Base-by-base conservation (phyloP, 2,888 invertebrate genomes). In the Synergus japonicus region DNA sequence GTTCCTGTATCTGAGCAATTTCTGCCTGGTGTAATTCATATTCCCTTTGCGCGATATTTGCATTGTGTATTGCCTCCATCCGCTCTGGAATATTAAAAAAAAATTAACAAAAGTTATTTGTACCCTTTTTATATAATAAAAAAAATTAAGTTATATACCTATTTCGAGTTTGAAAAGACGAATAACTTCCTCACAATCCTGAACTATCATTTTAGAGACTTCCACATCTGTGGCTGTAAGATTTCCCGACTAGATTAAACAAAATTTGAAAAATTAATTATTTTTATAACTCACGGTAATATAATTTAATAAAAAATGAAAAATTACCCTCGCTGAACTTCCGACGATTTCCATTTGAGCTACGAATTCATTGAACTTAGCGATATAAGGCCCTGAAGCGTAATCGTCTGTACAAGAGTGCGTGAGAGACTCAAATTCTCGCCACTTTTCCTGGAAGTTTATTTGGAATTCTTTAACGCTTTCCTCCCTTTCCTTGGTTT, bases 11-110 rank as follows among this genome's bases (percentile, higher is more conserved):
- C 76, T 79, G 43, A 13, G 81, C 58, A 12, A 81, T 80, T 83
- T 87, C 81, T 18, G 83, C 94, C 85, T 93, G 93, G 84, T 93
- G 93, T 0, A 94, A 93, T 87, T 94, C 95, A 83, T 93, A 91
- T 10, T 94, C 93, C 64, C 92, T 92, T 43, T 85, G 79, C 9
- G 85, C 85, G 65, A 88, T 83, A 84, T 90, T 89, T 69, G 85
- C 86, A 49, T 89, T 87, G 77, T 87, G 88, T 10, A 81, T 83
- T 43, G 81, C 76, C 37, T 91, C 85, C 76, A 90, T 88, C 41
- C 84, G 84, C 58, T 87, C 90, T 90, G 81, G 18, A 83, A 80
- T 67, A 67, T 63, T 66, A 9, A 12, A 15, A 65, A 77, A 76
- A 63, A 76, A 63, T 60, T 22, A 65, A 12, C 2, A 76, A 49